phyloP scores from a whole-genome alignment of 2,888 invertebrate genomes.

The Entomobrya proxima region DNA sequence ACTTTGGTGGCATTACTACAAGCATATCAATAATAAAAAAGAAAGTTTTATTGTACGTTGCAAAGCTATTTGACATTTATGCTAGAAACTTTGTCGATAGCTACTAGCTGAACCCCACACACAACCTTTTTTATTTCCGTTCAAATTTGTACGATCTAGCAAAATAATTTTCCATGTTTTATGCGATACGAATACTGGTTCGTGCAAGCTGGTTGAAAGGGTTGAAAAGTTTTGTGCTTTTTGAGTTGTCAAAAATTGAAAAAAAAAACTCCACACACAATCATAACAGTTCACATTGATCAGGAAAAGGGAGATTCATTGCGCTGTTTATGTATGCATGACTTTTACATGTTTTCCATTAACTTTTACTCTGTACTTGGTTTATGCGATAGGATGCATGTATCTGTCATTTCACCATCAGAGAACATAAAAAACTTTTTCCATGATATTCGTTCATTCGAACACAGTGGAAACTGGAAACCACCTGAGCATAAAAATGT shows the following conservation, averaged over 20 bases:
- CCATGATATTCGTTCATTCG: background rate
- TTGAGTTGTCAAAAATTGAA: background rate
- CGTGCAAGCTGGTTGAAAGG: background rate
- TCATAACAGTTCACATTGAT: background rate
- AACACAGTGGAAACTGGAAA: background rate
- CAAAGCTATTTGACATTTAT: slow-evolving; percentile 8
- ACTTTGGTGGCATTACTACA: background rate
- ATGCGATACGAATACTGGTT: too few species aligned
- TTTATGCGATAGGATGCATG: background rate
- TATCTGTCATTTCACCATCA: background rate
- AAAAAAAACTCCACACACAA: background rate
- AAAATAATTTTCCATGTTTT: too few species aligned
- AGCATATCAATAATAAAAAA: slow-evolving; percentile 21
- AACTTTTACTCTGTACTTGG: background rate
- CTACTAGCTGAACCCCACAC: background rate
- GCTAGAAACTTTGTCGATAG: background rate
- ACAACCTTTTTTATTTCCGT: too few species aligned
- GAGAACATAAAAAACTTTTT: background rate
- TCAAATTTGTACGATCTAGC: too few species aligned
- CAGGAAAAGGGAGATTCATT: background rate
- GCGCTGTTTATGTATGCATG: background rate
- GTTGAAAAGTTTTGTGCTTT: background rate
- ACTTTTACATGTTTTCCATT: slow-evolving; percentile 3
- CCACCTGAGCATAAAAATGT: slow-evolving; percentile 26
- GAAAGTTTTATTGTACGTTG: background rate